phyloP scores from a whole-genome alignment of 1,140 invertebrate species.

The Calliphora vicina region DNA sequence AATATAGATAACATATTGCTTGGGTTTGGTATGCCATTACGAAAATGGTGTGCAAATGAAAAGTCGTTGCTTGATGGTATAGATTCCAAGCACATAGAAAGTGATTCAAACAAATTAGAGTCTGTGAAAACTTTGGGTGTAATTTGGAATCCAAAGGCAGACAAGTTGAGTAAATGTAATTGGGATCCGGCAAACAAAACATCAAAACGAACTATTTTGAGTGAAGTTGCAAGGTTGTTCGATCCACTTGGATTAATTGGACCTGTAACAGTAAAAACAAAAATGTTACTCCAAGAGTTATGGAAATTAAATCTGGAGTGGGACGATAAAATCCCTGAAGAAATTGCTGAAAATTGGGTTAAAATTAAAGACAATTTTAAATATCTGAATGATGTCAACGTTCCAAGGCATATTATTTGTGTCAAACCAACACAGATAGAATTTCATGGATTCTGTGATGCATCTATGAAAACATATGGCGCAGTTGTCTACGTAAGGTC shows the following conservation, averaged over 20 bases:
- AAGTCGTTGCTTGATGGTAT: no score
- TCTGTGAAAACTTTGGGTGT: slow-evolving; percentile 11
- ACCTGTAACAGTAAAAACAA: slow-evolving; percentile 56
- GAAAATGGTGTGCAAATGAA: background rate
- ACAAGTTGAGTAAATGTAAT: background rate
- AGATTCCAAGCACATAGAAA: slow-evolving; percentile 23
- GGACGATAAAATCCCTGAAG: slow-evolving; percentile 44
- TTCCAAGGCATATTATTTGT: no score
- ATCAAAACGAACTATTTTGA: slow-evolving; percentile 51
- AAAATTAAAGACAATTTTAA: no score
- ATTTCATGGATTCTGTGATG: no score
- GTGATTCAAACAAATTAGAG: slow-evolving; percentile 18
- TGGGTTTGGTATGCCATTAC: slow-evolving; percentile 17
- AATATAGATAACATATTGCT: slow-evolving; percentile 22
- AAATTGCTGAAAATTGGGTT: slow-evolving; percentile 36
- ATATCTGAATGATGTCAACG: no score
- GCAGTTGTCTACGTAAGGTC: slow-evolving; percentile 38
- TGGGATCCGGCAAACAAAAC: slow-evolving; percentile 6
- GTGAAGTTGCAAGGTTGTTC: slow-evolving; percentile 54
- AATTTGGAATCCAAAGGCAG: background rate
- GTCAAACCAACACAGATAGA: no score
- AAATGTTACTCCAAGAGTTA: slow-evolving; percentile 62
- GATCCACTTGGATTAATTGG: slow-evolving; percentile 61
- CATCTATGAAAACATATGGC: no score
- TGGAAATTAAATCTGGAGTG: slow-evolving; percentile 56